Evolutionary conservation across 2,113 vertebrate species (phyloP).

Genomic region (Oreotrochilus melanogaster): DNA sequence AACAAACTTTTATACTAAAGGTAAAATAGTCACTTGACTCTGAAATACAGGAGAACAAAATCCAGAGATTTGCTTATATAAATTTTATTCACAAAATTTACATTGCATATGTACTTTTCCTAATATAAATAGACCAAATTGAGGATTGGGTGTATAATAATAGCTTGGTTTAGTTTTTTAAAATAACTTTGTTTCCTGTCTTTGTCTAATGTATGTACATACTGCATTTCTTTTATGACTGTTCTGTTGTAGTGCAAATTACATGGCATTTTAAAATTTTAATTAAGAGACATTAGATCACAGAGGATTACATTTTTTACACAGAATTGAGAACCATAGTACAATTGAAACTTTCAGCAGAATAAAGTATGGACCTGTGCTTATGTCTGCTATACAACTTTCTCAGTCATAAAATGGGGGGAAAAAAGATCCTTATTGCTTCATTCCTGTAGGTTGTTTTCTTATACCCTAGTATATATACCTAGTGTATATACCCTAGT

Average conservation of each 20-base stretch:
- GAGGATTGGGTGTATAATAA: constrained; percentile 19
- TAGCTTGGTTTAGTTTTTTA: not conserved
- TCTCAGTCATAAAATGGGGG: not conserved
- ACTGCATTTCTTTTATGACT: constrained; percentile 45
- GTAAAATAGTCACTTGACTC: constrained; percentile 43
- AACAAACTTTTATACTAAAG: constrained; percentile 14
- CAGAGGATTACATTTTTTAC: constrained; percentile 27
- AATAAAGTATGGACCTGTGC: constrained; percentile 11
- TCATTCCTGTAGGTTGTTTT: not conserved
- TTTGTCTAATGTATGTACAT: constrained; percentile 32
- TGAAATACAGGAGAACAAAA: constrained; percentile 49
- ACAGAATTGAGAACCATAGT: constrained; percentile 13
- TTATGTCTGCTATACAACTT: constrained; percentile 27
- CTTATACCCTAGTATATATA: not conserved
- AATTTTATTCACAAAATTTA: constrained; percentile 54
- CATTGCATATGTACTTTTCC: constrained; percentile 50
- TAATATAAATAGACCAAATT: constrained; percentile 43
- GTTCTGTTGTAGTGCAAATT: not conserved
- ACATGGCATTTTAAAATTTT: constrained; percentile 39
- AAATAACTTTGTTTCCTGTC: constrained; percentile 18
- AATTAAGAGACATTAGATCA: constrained; percentile 62
- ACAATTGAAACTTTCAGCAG: constrained; percentile 28
- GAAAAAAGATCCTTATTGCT: not conserved
- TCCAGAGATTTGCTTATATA: constrained; percentile 26
- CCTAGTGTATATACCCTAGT: too few relatives aligned